Conservation (phyloP, 2,888 invertebrate species). For the Macaria notata region DNA sequence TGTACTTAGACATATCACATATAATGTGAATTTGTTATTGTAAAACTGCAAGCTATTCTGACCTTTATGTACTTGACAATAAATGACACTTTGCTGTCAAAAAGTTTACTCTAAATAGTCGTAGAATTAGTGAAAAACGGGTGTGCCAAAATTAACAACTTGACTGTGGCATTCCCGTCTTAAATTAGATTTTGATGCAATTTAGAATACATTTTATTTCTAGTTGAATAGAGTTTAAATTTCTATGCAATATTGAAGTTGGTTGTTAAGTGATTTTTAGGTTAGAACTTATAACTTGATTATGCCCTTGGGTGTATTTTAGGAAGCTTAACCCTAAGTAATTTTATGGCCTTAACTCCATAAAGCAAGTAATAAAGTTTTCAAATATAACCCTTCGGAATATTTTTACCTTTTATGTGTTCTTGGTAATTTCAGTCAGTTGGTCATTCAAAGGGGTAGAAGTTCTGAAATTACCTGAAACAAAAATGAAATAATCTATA, state of each 20-base stretch:
- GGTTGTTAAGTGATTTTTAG: not conserved
- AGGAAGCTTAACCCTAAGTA: not conserved
- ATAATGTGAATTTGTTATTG: too few relatives aligned
- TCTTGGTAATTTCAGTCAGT: too few relatives aligned
- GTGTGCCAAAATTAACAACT: constrained; percentile 33
- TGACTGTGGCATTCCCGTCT: constrained; percentile 15
- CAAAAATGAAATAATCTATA: too few relatives aligned
- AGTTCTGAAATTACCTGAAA: too few relatives aligned
- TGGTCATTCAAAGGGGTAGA: too few relatives aligned
- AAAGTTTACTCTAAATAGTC: constrained; percentile 10
- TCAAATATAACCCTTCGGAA: not conserved
- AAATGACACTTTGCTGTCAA: constrained; percentile 6
- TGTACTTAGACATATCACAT: too few relatives aligned
- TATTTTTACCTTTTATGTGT: too few relatives aligned
- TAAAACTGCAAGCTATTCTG: too few relatives aligned
- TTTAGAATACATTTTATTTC: not conserved
- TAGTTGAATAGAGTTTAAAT: constrained; percentile 12
- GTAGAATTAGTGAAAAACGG: constrained; percentile 21
- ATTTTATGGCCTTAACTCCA: not conserved
- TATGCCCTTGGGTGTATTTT: constrained; percentile 21
- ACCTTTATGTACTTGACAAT: not conserved
- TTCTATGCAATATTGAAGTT: not conserved
- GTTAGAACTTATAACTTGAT: constrained; percentile 8
- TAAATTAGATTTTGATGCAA: constrained; percentile 3
- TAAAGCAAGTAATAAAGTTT: not conserved